phyloP scores from a whole-genome alignment of 1,140 invertebrate genomes.

The Ooceraea biroi region DNA sequence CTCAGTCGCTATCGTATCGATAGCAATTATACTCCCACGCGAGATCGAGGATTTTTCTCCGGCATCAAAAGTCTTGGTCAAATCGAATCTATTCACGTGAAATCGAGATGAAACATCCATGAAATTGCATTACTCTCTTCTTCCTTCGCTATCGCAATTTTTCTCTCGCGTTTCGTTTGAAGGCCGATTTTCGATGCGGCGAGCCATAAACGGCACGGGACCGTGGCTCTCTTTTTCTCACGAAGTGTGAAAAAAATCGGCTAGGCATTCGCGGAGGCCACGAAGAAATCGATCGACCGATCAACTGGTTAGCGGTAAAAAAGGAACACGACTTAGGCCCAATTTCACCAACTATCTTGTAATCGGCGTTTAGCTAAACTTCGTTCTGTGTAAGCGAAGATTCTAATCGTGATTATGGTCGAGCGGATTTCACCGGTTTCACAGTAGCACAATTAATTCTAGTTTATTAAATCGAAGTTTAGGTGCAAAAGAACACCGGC shows the following conservation, averaged over 20 bases:
- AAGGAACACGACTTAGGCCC: too few relatives aligned
- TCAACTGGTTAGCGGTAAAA: too few relatives aligned
- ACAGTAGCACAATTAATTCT: too few relatives aligned
- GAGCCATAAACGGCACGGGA: neutral
- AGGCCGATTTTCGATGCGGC: neutral
- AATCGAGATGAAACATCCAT: slow-evolving; percentile 53
- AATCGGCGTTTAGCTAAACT: too few relatives aligned
- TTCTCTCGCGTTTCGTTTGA: neutral
- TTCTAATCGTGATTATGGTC: too few relatives aligned
- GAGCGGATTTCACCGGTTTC: too few relatives aligned
- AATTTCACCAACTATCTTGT: too few relatives aligned
- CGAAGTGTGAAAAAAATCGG: neutral
- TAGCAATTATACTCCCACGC: slow-evolving; percentile 11
- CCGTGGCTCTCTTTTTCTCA: neutral
- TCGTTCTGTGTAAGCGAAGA: too few relatives aligned
- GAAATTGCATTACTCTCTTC: slow-evolving; percentile 53
- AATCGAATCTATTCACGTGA: slow-evolving; percentile 34
- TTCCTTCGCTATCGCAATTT: neutral
- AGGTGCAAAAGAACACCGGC: too few relatives aligned
- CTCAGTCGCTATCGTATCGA: neutral
- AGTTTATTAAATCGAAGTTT: too few relatives aligned
- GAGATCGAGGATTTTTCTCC: slow-evolving; percentile 21
- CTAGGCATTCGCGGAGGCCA: too few relatives aligned
- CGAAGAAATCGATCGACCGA: too few relatives aligned
- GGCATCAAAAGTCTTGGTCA: slow-evolving; percentile 32